Base-by-base conservation (phyloP, 2,888 invertebrate genomes). In the Drosophila anomalata region DNA sequence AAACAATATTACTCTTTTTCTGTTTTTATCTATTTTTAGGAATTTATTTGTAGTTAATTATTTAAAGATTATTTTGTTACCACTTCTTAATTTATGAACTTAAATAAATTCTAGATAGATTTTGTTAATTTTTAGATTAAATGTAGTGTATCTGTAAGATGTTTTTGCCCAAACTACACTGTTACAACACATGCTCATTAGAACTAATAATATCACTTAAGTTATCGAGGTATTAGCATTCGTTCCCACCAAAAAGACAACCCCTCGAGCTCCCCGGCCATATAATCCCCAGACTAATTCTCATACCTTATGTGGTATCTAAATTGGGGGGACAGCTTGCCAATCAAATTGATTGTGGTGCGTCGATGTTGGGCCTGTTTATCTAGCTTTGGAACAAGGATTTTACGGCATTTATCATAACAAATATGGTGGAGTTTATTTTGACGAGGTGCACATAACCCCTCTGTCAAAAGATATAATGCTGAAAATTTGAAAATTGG, bases 321-420 rank as follows among this genome's bases (percentile, higher is more conserved):
- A 71, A 72, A 81, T 78, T 58, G 73, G 51, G 62, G 57, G 67
- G 63, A 81, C 87, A 87, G 82, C 65, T 81, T 81, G 87, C 79
- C 87, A 87, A 82, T 87, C 87, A 87, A 85, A 59, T 76, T 87
- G 81, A 82, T 87, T 87, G 76, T 41, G 75, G 22, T 57, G 24
- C 53, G 57, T 69, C 73, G 53, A 14, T 52, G 47, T 61, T 17
- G 39, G 41, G 36, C 31, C 60, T 29, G 46, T 51, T 73, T 71
- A 68, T 76, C 56, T 59, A 41, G 39, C 63, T 61, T 75, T 53
- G 67, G 26, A 54, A 36, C 33, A 47, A 61, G 62, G 61, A 61
- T 39, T 61, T 61, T 67, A 39, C 8, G n/a, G 47, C 39, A 39
- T 54, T 67, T 67, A 65, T 54, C 68, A 46, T 22, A 53, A 36